Conservation (phyloP, 35 echinoderm and acorn worm species). For the Chiridota heheva region DNA sequence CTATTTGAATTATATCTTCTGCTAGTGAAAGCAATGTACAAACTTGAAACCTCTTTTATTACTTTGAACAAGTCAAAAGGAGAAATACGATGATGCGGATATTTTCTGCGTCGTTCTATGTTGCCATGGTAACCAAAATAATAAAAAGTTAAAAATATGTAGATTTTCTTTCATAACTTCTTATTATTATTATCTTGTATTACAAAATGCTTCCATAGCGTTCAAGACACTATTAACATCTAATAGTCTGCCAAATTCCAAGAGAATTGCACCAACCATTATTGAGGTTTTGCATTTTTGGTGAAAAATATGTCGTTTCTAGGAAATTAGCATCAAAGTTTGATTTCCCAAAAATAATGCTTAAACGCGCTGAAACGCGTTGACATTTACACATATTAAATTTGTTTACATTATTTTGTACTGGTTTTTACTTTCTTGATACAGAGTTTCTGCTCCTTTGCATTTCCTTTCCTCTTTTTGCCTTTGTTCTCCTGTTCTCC, state of each 20-base stretch:
- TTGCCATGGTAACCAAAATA: slow-evolving; percentile 13
- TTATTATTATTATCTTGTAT: background rate
- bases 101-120: background rate
- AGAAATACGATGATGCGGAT: slow-evolving; percentile 12
- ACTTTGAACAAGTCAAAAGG: background rate
- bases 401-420: background rate
- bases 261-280: background rate
- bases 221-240: slow-evolving; percentile 7
- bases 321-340: too few species aligned
- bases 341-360: too few species aligned
- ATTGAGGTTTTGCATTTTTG: background rate
- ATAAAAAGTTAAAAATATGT: background rate
- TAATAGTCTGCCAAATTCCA: background rate
- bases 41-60: background rate
- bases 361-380: too few species aligned
- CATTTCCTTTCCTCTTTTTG: slow-evolving; percentile 6
- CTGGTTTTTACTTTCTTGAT: background rate
- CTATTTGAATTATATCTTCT: background rate
- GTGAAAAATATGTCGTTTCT: background rate
- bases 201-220: background rate
- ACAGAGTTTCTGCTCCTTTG: background rate
- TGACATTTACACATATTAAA: background rate
- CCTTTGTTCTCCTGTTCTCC: too few species aligned
- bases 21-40: background rate
- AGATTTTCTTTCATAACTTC: background rate